These are phyloP conservation scores for Enteromius fasciolatus DNA, from an alignment of 2,797 vertebrate genomes.

Conservation along the genomic window DNA sequence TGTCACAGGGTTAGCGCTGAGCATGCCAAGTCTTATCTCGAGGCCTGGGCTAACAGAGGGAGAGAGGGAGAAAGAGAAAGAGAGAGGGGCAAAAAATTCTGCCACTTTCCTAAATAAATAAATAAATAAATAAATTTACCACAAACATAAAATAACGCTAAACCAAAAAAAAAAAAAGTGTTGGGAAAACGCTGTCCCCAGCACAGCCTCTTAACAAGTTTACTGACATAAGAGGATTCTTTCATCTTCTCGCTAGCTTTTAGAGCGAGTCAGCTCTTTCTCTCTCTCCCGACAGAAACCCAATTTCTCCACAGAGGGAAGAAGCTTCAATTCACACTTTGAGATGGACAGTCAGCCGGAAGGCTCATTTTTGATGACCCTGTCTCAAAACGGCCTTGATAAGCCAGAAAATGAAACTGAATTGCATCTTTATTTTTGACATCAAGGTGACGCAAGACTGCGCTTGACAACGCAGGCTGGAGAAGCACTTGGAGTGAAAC, in stretches of 20 bases:
- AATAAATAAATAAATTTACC: slow-evolving; percentile 50
- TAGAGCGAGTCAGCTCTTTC: slow-evolving; percentile 72
- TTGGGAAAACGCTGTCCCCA: slow-evolving; percentile 69
- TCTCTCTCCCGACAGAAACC: slow-evolving; percentile 59
- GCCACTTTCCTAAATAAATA: slow-evolving; percentile 52
- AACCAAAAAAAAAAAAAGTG: slow-evolving; percentile 65
- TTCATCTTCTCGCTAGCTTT: slow-evolving; percentile 70
- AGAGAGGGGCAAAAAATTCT: slow-evolving; percentile 57
- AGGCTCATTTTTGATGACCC: slow-evolving; percentile 48
- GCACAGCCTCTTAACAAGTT: slow-evolving; percentile 71
- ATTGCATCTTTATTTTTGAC: slow-evolving; percentile 31
- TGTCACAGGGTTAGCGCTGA: slow-evolving; percentile 65
- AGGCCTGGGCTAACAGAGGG: slow-evolving; percentile 58
- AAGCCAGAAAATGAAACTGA: slow-evolving; percentile 34
- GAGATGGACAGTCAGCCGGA: slow-evolving; percentile 45
- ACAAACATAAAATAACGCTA: slow-evolving; percentile 58
- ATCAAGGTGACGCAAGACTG: background rate
- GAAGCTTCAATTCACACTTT: slow-evolving; percentile 63
- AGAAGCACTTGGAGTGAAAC: slow-evolving; percentile 5
- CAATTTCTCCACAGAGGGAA: slow-evolving; percentile 63
- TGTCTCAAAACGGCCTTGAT: slow-evolving; percentile 37
- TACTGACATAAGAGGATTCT: slow-evolving; percentile 79
- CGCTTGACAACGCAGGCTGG: background rate
- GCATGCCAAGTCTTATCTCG: slow-evolving; percentile 72
- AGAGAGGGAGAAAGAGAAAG: slow-evolving; percentile 49